A percentile compares a stretch with the other conserved stretches of the same genome.
Conservation (phyloP, 2,888 invertebrate species). For the Cepaea hortensis region DNA sequence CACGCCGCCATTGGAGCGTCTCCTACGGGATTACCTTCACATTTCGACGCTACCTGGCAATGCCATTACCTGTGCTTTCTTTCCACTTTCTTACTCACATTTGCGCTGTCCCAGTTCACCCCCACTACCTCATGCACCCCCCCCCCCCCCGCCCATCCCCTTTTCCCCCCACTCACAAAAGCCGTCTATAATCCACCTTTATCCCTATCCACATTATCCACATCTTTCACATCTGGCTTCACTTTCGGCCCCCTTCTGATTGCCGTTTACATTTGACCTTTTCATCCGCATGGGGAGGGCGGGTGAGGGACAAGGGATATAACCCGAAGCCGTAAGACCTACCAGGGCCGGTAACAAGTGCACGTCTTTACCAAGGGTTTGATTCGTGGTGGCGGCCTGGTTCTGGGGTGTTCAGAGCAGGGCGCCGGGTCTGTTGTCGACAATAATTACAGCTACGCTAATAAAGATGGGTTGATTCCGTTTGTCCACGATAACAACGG, state of each 20-base stretch:
- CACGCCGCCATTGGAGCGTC: no score
- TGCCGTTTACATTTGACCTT: constrained; percentile 7
- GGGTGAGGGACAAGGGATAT: background rate
- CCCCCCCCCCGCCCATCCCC: no score
- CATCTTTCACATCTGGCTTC: background rate
- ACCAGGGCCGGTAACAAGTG: background rate
- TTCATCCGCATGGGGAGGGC: no score
- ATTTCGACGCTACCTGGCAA: no score
- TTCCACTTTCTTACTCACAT: no score
- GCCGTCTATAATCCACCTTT: no score
- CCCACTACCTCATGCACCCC: no score
- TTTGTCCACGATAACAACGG: background rate
- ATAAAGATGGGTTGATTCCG: background rate
- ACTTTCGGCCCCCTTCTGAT: background rate
- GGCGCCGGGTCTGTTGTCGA: background rate
- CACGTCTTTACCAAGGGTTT: background rate
- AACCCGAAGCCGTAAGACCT: background rate
- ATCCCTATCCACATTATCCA: background rate
- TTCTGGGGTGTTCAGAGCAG: background rate
- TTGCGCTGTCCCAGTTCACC: no score
- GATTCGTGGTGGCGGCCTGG: background rate
- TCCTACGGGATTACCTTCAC: no score
- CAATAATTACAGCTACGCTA: background rate
- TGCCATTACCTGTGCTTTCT: no score
- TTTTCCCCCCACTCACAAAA: no score